Evolutionary conservation across 2,797 vertebrate species (phyloP), one percentile per base, ranked within the genome.

Genomic region (Serranus cabrilla): DNA sequence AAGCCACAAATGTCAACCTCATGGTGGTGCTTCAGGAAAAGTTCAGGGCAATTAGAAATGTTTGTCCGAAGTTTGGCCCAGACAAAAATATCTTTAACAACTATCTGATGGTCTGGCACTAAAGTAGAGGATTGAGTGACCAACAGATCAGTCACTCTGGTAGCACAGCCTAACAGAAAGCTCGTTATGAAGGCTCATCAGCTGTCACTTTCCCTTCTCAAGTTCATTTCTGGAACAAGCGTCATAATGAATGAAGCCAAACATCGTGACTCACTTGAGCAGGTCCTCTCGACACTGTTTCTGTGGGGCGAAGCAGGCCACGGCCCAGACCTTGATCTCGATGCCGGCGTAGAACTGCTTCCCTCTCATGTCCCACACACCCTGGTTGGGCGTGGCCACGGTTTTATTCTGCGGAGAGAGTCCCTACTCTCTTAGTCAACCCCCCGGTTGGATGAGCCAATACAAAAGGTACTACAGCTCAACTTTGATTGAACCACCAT

Each of bases 251-350:
- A 23, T 0, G 8, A 65, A 70, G 6, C 14, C 23, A 34, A 21
- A 61, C 5, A 4, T 2, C 3, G 2, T 51, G 52, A 96, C 98
- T 99, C 93, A 99, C 98, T 99, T 99, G 64, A 99, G 95, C 89
- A 99, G 94, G 88, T 99, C 98, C 91, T 99, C 98, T 82, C 98
- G 94, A 92, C 98, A 99, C 86, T 99, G 98, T 88, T 99, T 99
- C 91, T 99, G 98, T 78, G 98, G 98, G 49, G 98, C 98, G 84
- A 99, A 99, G 92, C 98, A 99, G 91, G 98, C 98, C 89, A 99
- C 98, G 14, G 98, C 98, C 98, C 98, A 99, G 52, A 99, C 98
- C 94, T 99, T 99, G 94, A 99, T 99, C 95, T 99, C 98, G 51
- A 99, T 99, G 81, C 98, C 98, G 43, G 98, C 98, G 71, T 99